A percentile compares a stretch with the other conserved stretches of the same genome.
Conservation (phyloP, 2,113 vertebrate species). For the Taurulus bubalis region DNA sequence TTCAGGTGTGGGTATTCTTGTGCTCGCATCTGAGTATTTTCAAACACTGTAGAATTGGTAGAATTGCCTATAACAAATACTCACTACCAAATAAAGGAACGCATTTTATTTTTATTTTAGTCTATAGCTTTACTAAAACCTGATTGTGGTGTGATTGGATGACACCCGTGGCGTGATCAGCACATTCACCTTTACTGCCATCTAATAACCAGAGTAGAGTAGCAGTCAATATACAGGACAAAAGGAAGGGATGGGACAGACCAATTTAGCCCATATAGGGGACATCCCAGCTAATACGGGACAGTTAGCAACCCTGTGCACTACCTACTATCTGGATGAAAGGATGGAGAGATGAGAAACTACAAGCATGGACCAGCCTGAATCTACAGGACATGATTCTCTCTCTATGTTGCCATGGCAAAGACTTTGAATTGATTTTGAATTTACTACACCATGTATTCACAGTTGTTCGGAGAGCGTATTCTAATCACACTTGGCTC, state of each 20-base stretch:
- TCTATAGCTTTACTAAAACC: not conserved
- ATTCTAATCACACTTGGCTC: conserved; percentile 18
- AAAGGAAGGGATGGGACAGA: not conserved
- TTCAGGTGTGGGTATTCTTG: too few relatives aligned
- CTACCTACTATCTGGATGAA: not conserved
- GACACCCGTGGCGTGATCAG: not conserved
- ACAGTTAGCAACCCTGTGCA: not conserved
- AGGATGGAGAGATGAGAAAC: not conserved
- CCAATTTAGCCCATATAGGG: not conserved
- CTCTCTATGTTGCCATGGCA: conserved; percentile 12
- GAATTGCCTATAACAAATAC: too few relatives aligned
- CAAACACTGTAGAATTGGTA: too few relatives aligned
- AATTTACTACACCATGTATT: conserved; percentile 30
- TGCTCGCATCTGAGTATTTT: too few relatives aligned
- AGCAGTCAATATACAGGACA: not conserved
- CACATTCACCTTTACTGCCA: not conserved
- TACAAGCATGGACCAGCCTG: not conserved
- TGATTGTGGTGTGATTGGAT: not conserved
- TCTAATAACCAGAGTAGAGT: not conserved
- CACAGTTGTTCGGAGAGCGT: conserved; percentile 34
- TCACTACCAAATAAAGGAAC: too few relatives aligned
- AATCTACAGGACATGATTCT: not conserved
- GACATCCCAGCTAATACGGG: not conserved
- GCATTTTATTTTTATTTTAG: too few relatives aligned
- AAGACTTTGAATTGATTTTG: conserved; percentile 28